Conservation (phyloP, 1,140 invertebrate species). For the Drosophila jambulina region DNA sequence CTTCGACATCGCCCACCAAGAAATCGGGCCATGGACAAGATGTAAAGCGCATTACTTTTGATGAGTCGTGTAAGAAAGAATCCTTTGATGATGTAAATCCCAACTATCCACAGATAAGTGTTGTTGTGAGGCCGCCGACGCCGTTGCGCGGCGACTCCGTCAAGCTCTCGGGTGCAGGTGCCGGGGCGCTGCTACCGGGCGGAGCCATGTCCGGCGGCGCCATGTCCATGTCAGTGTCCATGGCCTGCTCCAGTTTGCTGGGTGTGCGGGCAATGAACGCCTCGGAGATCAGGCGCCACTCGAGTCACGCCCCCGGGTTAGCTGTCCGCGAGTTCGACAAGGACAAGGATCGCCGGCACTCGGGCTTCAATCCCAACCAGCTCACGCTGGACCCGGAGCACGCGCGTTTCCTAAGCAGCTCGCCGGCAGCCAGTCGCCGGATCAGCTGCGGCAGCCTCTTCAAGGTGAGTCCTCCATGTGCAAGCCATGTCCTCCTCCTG, state of each 20-base stretch:
- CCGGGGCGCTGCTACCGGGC: slow-evolving; percentile 35
- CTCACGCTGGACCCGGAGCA: slow-evolving; percentile 87
- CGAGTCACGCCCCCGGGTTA: slow-evolving; percentile 82
- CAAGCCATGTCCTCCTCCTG: not conserved
- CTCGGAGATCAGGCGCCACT: slow-evolving; percentile 79
- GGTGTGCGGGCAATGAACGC: slow-evolving; percentile 62
- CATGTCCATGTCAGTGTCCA: slow-evolving; percentile 54
- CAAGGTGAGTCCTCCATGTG: slow-evolving; percentile 86
- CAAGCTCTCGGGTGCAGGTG: slow-evolving; percentile 46
- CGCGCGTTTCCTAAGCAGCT: slow-evolving; percentile 87
- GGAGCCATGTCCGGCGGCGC: slow-evolving; percentile 19
- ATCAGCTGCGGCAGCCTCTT: slow-evolving; percentile 92
- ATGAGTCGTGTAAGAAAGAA: slow-evolving; percentile 85
- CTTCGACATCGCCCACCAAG: slow-evolving; percentile 74
- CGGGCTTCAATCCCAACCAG: slow-evolving; percentile 87
- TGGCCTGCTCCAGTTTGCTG: slow-evolving; percentile 57
- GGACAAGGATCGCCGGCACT: slow-evolving; percentile 86
- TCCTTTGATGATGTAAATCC: slow-evolving; percentile 85
- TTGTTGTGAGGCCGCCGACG: slow-evolving; percentile 90
- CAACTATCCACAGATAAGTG: slow-evolving; percentile 87
- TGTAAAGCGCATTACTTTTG: slow-evolving; percentile 85
- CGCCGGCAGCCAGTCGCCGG: slow-evolving; percentile 90
- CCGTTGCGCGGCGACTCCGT: slow-evolving; percentile 86
- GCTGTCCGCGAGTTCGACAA: slow-evolving; percentile 83
- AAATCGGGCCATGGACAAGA: slow-evolving; percentile 80